A percentile compares a stretch with the other conserved stretches of the same genome.
These are phyloP conservation scores for Aromia moschata DNA, from an alignment of 2,888 invertebrate genomes.

Conservation along the genomic window DNA sequence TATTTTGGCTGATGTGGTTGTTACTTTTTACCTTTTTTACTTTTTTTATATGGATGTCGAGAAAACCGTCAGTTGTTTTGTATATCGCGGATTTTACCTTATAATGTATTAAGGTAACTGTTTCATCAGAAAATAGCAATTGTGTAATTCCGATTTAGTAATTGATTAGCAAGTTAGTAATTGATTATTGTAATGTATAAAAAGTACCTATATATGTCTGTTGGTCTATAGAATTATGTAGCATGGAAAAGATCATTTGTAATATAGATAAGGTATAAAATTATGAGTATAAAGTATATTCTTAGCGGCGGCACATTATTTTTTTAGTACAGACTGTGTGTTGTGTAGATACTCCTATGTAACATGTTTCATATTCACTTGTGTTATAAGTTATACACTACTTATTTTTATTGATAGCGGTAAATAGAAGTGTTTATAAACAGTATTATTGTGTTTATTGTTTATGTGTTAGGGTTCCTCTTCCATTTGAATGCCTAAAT, in stretches of 20 bases:
- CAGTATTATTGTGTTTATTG: neutral
- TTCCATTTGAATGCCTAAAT: too few relatives aligned
- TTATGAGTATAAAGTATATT: constrained; percentile 4
- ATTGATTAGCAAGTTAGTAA: too few relatives aligned
- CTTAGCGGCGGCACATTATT: constrained; percentile 25
- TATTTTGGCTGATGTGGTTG: too few relatives aligned
- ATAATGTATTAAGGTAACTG: too few relatives aligned
- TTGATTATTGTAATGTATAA: too few relatives aligned
- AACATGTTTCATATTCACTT: constrained; percentile 24
- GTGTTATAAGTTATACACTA: constrained; percentile 19
- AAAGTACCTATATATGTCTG: constrained; percentile 12
- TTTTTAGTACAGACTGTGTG: constrained; percentile 26
- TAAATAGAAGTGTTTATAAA: neutral
- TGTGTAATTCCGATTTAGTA: too few relatives aligned
- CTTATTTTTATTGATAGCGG: constrained; percentile 13
- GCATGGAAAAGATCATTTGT: constrained; percentile 1
- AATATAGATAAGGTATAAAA: constrained; percentile 7
- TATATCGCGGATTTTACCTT: too few relatives aligned
- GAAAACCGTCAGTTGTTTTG: too few relatives aligned
- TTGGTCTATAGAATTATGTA: constrained; percentile 3
- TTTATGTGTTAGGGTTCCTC: too few relatives aligned
- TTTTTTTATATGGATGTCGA: too few relatives aligned
- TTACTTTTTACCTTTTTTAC: too few relatives aligned
- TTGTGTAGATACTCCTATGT: constrained; percentile 26
- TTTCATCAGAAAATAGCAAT: too few relatives aligned